Conservation (phyloP, 92 coral and sea anemone genomes). For the Zoanthus sansibaricus region DNA sequence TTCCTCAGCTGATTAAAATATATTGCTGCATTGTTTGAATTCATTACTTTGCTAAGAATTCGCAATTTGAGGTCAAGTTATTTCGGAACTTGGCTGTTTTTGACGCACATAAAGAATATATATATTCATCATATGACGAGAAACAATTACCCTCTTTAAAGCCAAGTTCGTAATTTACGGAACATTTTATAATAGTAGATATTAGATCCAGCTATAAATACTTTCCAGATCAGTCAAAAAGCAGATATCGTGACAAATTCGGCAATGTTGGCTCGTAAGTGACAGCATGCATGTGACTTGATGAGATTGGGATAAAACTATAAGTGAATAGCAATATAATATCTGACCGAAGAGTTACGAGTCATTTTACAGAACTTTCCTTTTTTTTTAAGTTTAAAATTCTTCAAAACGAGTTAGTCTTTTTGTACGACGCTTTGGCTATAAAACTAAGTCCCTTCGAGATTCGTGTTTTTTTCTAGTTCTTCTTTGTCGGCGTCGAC, state of each 20-base stretch:
- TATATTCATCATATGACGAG: not conserved
- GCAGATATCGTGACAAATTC: not conserved
- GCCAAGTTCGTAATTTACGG: not conserved
- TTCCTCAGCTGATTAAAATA: not conserved
- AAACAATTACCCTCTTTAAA: not conserved
- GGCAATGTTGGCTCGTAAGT: not conserved
- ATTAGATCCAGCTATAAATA: not conserved
- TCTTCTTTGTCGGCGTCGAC: no score
- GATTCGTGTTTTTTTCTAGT: no score
- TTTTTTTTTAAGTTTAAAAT: no score
- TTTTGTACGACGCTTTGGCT: no score
- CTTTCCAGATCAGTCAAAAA: not conserved
- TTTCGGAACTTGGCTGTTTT: no score
- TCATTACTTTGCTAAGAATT: not conserved
- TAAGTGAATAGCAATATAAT: not conserved
- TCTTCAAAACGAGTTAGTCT: no score
- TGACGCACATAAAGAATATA: not conserved
- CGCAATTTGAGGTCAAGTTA: not conserved
- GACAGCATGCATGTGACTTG: not conserved
- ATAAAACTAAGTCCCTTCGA: no score
- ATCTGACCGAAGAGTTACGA: not conserved
- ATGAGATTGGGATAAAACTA: not conserved
- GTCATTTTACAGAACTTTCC: no score
- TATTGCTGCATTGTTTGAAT: constrained; percentile 26
- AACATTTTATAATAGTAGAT: not conserved